A percentile compares a stretch with the other conserved stretches of the same genome.
Conservation (phyloP, 2,888 invertebrate species). For the Clitarchus hookeri region DNA sequence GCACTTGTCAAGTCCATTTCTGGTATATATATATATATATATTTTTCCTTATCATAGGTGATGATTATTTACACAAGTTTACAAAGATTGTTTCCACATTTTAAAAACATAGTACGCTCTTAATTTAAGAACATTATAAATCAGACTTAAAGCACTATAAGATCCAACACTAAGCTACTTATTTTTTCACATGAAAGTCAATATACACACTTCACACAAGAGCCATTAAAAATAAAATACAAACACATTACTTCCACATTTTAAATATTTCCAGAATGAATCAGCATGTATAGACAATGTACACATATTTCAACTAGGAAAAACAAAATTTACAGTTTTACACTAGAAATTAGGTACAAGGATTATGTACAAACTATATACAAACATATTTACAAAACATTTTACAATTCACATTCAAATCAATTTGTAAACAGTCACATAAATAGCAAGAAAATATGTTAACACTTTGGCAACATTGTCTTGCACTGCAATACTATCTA, state of each 20-base stretch:
- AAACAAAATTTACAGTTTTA: not conserved
- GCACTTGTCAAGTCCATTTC: no score
- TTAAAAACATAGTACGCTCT: not conserved
- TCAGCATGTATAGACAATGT: not conserved
- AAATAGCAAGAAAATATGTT: not conserved
- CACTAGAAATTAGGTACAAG: not conserved
- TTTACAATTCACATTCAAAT: not conserved
- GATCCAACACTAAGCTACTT: not conserved
- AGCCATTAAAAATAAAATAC: not conserved
- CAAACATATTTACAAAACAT: not conserved
- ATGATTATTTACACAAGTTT: not conserved
- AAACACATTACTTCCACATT: not conserved
- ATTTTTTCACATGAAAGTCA: not conserved
- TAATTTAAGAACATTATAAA: conserved; percentile 7
- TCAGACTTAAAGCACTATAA: not conserved
- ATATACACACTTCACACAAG: not conserved
- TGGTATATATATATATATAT: no score
- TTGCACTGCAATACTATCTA: not conserved
- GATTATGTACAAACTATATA: not conserved
- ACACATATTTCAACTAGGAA: not conserved
- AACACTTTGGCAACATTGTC: not conserved
- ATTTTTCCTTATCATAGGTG: no score
- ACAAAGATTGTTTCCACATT: not conserved
- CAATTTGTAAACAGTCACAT: not conserved
- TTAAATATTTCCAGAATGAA: not conserved